A percentile compares a stretch with the other conserved stretches of the same genome.
These are phyloP conservation scores for Triplophysa siluroides DNA, from an alignment of 2,113 vertebrate genomes.

Conservation along the genomic window DNA sequence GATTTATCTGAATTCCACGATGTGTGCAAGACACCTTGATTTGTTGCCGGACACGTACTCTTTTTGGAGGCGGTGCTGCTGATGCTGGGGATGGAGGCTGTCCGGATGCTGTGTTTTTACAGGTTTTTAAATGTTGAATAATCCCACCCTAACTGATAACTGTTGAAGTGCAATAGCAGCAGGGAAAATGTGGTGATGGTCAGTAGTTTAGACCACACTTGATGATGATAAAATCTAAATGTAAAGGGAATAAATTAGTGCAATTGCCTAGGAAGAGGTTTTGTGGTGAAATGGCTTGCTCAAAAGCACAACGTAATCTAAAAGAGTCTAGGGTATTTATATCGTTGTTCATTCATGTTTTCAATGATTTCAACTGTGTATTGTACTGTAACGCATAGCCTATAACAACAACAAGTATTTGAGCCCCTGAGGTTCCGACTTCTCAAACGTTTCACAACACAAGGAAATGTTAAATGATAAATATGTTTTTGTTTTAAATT, in stretches of 20 bases:
- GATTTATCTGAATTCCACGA: slow-evolving; percentile 25
- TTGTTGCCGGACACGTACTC: slow-evolving; percentile 12
- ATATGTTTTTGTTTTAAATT: too few species aligned
- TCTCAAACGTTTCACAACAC: too few species aligned
- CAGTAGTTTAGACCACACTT: neutral
- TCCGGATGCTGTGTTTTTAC: neutral
- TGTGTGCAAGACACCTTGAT: slow-evolving; percentile 38
- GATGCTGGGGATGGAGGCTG: neutral
- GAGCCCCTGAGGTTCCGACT: too few species aligned
- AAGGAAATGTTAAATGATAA: too few species aligned
- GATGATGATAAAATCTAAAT: slow-evolving; percentile 27
- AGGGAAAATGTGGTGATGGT: slow-evolving; percentile 4
- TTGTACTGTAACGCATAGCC: too few species aligned
- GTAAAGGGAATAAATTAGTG: neutral
- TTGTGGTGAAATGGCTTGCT: too few species aligned
- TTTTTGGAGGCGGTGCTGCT: neutral
- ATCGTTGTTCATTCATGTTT: too few species aligned
- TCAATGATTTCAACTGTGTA: too few species aligned
- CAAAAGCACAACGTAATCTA: too few species aligned
- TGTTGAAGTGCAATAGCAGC: slow-evolving; percentile 17
- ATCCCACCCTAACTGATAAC: neutral
- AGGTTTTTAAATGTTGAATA: neutral
- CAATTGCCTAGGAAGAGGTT: too few species aligned
- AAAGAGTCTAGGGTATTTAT: neutral
- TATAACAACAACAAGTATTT: too few species aligned